phyloP scores from a whole-genome alignment of 2,797 vertebrate genomes.

The Anguilla obscura region DNA sequence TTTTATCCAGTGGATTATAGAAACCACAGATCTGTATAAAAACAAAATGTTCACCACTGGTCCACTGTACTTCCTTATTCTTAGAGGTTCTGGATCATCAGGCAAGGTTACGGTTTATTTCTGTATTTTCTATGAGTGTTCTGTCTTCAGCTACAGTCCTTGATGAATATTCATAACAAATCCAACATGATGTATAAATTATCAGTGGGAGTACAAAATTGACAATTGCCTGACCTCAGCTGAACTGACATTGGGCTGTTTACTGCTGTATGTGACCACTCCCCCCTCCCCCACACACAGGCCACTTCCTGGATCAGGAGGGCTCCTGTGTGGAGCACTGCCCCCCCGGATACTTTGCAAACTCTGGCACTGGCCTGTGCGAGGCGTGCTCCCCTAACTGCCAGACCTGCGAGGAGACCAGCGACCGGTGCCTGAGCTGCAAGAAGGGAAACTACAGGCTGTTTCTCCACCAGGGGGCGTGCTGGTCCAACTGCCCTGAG shows the following conservation, averaged over 20 bases:
- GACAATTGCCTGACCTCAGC: not conserved
- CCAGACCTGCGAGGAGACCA: conserved; percentile 64
- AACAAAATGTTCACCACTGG: not conserved
- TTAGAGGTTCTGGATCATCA: not conserved
- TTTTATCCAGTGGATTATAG: too few relatives aligned
- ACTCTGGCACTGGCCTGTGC: conserved; percentile 68
- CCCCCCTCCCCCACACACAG: conserved; percentile 45
- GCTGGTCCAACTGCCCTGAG: conserved; percentile 79
- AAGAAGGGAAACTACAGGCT: conserved; percentile 62
- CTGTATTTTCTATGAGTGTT: not conserved
- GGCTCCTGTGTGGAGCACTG: conserved; percentile 68
- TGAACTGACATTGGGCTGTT: not conserved
- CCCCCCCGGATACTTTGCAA: conserved; percentile 67
- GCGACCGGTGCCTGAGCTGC: conserved; percentile 73
- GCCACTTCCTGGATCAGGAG: conserved; percentile 73
- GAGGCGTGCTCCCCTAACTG: conserved; percentile 77
- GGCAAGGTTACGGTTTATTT: not conserved
- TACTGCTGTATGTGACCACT: not conserved
- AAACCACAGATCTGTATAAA: too few relatives aligned
- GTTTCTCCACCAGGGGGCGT: conserved; percentile 73
- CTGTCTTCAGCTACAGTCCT: conserved; percentile 16
- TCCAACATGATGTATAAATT: not conserved
- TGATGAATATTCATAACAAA: not conserved
- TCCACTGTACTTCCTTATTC: not conserved
- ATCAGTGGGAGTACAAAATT: not conserved